Evolutionary conservation across 2,888 invertebrate genomes (phyloP), one percentile per base, ranked within the genome.

Genomic region (Napeogenes sylphis): DNA sequence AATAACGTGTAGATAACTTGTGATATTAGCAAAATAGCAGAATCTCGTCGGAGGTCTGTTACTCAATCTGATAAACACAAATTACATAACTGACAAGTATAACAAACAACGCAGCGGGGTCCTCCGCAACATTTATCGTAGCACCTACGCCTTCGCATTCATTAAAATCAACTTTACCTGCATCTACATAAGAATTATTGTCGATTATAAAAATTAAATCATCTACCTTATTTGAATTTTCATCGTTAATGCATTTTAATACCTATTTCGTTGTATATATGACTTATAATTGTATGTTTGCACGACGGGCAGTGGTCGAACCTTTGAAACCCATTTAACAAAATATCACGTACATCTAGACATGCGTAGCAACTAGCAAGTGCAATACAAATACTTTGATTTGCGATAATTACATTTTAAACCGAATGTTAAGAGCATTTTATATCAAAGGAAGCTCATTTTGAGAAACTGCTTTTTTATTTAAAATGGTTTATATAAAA

Each of bases 31-130:
- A 59, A 67, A 66, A 63, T 63, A 46, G 42, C 55, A 45, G 60
- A 62, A 66, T 62, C 58, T 51, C 59, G 55, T 46, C 53, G 69
- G 69, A 64, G 69, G 70, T 68, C 67, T 57, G 63, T 70, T 70
- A 71, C 71, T 65, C 68, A 68, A 71, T 69, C 74, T 76, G 80
- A 81, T 81, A 79, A 79, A 82, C 77, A 81, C 71, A 77, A 80
- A 81, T 80, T 79, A 77, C 74, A 71, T 55, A 70, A 75, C 79
- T 75, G 83, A 83, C 82, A 82, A 78, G 72, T 77, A 77, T 76
- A 77, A 77, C 83, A 81, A 85, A 83, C 80, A 79, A 81, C 82
- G 51, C 85, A 81, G 84, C 83, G 72, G 83, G 84, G 69, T 72
- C 66, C 66, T 74, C 66, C 66, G 69, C 71, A 71, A 71, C 70